These are phyloP conservation scores for Helogale parvula DNA, from an alignment of 2,113 vertebrate genomes.

Conservation along the genomic window DNA sequence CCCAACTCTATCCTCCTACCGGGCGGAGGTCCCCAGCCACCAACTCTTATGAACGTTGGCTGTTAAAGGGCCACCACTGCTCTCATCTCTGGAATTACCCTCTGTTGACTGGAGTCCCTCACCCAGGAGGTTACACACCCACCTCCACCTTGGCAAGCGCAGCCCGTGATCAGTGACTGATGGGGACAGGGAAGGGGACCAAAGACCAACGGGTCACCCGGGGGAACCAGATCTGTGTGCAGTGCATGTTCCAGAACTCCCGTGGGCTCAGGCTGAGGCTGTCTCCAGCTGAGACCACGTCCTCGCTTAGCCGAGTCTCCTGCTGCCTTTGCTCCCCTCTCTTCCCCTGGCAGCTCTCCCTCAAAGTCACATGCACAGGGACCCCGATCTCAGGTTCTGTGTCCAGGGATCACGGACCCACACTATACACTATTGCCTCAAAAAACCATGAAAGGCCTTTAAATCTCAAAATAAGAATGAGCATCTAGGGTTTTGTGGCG, in stretches of 20 bases:
- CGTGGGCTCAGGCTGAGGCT: too few species aligned
- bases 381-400: background rate
- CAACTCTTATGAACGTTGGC: background rate
- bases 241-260: background rate
- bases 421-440: background rate
- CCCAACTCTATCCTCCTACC: background rate
- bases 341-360: background rate
- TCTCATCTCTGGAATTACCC: background rate
- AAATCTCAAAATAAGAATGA: background rate
- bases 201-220: background rate
- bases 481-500: background rate
- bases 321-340: fast-evolving
- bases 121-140: background rate
- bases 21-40: background rate
- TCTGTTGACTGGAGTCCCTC: background rate
- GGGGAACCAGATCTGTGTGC: background rate
- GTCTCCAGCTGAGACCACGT: background rate
- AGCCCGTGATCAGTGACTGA: background rate
- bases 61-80: background rate
- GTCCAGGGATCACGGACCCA: background rate
- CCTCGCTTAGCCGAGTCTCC: too few species aligned
- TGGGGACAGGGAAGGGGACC: background rate
- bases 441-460: background rate
- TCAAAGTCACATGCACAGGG: background rate
- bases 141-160: background rate